phyloP scores from a whole-genome alignment of 2,113 vertebrate genomes.

The Cyphomyrus plagiostoma region DNA sequence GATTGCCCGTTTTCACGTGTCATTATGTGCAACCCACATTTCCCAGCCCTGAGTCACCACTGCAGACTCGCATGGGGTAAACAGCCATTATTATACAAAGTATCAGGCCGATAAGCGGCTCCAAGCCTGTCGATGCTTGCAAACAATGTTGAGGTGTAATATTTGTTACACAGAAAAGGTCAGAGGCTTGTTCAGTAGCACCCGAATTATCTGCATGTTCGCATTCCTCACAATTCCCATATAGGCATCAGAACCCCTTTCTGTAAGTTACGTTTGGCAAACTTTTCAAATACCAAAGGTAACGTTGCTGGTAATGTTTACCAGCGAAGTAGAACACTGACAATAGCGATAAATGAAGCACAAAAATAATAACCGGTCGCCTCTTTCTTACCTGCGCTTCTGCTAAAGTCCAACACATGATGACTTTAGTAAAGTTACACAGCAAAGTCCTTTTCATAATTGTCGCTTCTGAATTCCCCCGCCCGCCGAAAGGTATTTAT shows the following conservation, averaged over 20 bases:
- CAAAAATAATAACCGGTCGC: background rate
- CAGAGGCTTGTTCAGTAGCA: background rate
- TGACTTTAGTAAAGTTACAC: slow-evolving; percentile 32
- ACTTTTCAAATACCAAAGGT: background rate
- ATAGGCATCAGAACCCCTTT: background rate
- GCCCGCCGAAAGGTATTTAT: background rate
- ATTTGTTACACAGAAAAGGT: background rate
- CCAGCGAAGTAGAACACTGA: background rate
- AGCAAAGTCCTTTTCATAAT: slow-evolving; percentile 27
- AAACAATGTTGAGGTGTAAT: background rate
- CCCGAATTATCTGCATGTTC: background rate
- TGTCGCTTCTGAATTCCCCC: background rate
- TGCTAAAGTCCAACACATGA: slow-evolving; percentile 34
- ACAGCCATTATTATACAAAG: background rate
- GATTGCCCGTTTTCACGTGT: background rate
- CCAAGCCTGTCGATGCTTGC: background rate
- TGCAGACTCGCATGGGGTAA: background rate
- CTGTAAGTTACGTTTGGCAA: background rate
- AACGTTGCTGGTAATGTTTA: background rate
- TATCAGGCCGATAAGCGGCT: background rate
- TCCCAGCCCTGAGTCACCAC: background rate
- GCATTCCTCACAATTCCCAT: background rate
- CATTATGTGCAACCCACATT: background rate
- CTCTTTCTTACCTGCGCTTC: slow-evolving; percentile 40
- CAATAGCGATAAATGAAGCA: background rate